phyloP scores from a whole-genome alignment of 2,888 invertebrate species.

The Syrista parreyssii region DNA sequence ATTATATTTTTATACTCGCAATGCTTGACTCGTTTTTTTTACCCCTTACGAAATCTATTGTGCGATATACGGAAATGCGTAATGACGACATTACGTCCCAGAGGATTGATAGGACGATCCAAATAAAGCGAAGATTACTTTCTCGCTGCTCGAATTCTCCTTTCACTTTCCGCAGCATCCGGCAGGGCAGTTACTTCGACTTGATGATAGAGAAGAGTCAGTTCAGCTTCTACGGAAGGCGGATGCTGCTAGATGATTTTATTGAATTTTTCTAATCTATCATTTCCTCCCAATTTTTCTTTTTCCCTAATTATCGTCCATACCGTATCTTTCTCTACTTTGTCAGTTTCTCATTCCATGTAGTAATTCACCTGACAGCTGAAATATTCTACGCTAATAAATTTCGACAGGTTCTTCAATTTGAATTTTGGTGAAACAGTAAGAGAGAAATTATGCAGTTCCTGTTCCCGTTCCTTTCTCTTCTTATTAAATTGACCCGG shows the following conservation, averaged over 20 bases:
- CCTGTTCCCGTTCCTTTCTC: background rate
- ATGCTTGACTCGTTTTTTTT: background rate
- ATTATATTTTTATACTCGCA: background rate
- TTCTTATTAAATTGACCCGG: background rate
- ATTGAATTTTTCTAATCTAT: background rate
- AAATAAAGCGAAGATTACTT: constrained; percentile 37
- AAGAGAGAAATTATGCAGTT: background rate
- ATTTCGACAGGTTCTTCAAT: background rate
- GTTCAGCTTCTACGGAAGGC: background rate
- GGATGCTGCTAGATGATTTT: background rate
- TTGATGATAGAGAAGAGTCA: background rate
- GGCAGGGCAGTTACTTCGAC: background rate
- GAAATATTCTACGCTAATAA: background rate
- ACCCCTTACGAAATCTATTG: background rate
- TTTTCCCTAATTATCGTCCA: background rate
- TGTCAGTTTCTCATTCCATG: background rate
- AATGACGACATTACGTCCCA: background rate
- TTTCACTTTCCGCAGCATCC: constrained; percentile 49
- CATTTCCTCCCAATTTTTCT: background rate
- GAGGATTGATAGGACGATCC: background rate
- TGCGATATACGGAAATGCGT: background rate
- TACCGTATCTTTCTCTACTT: background rate
- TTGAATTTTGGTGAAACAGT: background rate
- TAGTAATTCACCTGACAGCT: background rate
- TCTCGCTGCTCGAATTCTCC: constrained; percentile 48